phyloP scores from a whole-genome alignment of 2,113 vertebrate genomes.

The Capricornis sumatraensis region DNA sequence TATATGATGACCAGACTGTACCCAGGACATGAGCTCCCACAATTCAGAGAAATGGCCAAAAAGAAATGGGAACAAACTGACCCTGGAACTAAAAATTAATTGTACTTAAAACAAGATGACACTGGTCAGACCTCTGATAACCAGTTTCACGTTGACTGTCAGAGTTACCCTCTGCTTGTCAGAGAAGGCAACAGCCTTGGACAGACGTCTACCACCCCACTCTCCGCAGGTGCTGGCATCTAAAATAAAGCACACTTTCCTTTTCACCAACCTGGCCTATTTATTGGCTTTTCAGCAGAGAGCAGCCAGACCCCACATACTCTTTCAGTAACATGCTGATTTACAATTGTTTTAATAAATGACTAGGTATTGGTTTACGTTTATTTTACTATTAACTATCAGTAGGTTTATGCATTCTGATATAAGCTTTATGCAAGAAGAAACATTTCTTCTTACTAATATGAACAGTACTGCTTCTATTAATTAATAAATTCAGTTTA shows the following conservation, averaged over 20 bases:
- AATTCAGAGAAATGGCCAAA: not conserved
- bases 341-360: not conserved
- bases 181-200: not conserved
- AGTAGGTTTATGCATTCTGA: not conserved
- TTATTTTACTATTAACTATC: not conserved
- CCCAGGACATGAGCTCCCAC: not conserved
- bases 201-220: not conserved
- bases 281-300: not conserved
- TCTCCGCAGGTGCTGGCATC: not conserved
- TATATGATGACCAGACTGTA: not conserved
- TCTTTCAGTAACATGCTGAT: not conserved
- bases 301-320: not conserved
- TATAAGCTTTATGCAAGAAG: not conserved
- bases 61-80: not conserved
- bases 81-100: not conserved
- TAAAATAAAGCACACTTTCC: not conserved
- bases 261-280: not conserved
- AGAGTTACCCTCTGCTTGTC: not conserved
- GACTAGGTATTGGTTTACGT: not conserved
- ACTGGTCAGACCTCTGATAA: not conserved
- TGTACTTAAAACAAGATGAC: not conserved
- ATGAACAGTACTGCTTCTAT: not conserved
- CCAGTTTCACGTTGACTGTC: not conserved
- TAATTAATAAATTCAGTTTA: not conserved
- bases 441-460: not conserved